Evolutionary conservation across 2,888 invertebrate genomes (phyloP).

Genomic region (Drosophila cracens): DNA sequence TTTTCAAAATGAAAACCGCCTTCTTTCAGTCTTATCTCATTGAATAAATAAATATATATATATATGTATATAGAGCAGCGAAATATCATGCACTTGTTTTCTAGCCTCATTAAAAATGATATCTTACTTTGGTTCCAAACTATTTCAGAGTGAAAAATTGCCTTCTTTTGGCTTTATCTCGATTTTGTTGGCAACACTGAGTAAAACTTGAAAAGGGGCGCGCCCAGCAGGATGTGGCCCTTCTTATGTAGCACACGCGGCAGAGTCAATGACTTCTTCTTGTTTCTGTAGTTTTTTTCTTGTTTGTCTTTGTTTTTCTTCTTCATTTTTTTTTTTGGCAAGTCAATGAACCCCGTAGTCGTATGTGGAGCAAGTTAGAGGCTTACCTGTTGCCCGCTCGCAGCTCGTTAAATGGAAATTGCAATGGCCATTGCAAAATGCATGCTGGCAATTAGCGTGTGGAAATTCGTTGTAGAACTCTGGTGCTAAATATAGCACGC

Average conservation of each 20-base stretch:
- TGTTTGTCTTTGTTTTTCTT: slow-evolving; percentile 4
- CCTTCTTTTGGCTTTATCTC: not conserved
- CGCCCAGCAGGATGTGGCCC: slow-evolving; percentile 14
- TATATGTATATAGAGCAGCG: not conserved
- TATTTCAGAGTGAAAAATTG: not conserved
- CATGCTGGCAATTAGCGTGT: slow-evolving; percentile 64
- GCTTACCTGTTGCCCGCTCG: slow-evolving; percentile 9
- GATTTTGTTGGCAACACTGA: not conserved
- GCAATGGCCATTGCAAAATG: slow-evolving; percentile 69
- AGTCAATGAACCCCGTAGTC: slow-evolving; percentile 63
- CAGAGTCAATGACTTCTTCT: slow-evolving; percentile 58
- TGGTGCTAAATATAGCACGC: slow-evolving; percentile 74
- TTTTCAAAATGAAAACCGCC: not conserved
- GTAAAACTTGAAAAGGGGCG: not conserved
- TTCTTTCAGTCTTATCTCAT: not conserved
- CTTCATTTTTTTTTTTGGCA: slow-evolving; percentile 30
- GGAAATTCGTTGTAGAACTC: slow-evolving; percentile 59
- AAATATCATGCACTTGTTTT: not conserved
- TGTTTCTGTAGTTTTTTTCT: not conserved
- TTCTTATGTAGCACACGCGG: slow-evolving; percentile 21
- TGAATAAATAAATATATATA: not conserved
- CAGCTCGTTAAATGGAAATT: slow-evolving; percentile 58
- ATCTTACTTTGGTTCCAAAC: too few relatives aligned
- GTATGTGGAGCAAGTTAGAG: slow-evolving; percentile 60
- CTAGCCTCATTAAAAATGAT: not conserved